Conservation (phyloP, 2,888 invertebrate genomes). For the Stenurella melanura region DNA sequence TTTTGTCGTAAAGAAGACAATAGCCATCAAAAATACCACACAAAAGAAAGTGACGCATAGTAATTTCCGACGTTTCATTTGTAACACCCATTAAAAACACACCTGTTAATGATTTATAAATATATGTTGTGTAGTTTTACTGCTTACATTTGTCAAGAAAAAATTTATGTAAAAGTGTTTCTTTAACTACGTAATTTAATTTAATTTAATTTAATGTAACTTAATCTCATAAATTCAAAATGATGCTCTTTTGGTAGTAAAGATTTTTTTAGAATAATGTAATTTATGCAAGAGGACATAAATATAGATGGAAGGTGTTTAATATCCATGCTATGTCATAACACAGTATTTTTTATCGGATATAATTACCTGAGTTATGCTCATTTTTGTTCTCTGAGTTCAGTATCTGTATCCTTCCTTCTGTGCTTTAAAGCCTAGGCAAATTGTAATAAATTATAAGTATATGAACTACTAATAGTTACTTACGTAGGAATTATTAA, state of each 20-base stretch:
- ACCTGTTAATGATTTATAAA: slow-evolving; percentile 41
- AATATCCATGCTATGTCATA: too few species aligned
- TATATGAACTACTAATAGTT: too few species aligned
- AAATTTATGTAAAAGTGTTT: slow-evolving; percentile 15
- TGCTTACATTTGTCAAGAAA: slow-evolving; percentile 10
- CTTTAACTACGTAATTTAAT: slow-evolving; percentile 21
- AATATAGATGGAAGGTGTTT: background rate
- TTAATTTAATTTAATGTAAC: background rate
- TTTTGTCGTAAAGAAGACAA: slow-evolving; percentile 15
- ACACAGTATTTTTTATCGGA: too few species aligned
- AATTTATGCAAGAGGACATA: slow-evolving; percentile 8
- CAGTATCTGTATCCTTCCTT: too few species aligned
- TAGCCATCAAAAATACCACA: slow-evolving; percentile 23
- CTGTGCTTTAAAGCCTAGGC: too few species aligned
- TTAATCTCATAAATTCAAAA: slow-evolving; percentile 10
- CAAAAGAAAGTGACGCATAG: slow-evolving; percentile 30
- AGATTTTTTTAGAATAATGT: background rate
- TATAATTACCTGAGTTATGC: too few species aligned
- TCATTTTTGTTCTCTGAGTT: too few species aligned
- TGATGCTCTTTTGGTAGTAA: background rate
- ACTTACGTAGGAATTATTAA: too few species aligned
- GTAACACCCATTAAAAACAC: slow-evolving; percentile 29
- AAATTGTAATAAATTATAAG: too few species aligned
- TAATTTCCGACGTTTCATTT: slow-evolving; percentile 26
- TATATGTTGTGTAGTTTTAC: slow-evolving; percentile 21